Conservation (phyloP, 1,140 invertebrate species). For the Chrysomallon squamiferum region DNA sequence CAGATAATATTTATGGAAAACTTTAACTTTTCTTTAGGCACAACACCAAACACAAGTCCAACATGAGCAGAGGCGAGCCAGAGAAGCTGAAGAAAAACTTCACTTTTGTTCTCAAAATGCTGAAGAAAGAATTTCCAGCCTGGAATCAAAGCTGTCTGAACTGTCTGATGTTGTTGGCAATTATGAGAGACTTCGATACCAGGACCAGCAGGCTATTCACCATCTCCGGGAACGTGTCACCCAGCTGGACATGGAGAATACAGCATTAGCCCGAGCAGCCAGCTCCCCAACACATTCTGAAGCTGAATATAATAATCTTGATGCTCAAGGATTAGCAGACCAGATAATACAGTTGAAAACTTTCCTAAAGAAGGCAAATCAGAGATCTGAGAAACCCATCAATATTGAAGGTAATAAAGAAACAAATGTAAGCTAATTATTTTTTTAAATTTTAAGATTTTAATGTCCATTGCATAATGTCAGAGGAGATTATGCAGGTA, state of each 20-base stretch:
- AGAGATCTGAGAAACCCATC: conserved; percentile 60
- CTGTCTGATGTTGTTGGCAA: conserved; percentile 79
- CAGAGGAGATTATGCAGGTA: no score
- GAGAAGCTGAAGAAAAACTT: conserved; percentile 56
- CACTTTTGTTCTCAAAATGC: conserved; percentile 63
- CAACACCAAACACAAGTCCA: conserved; percentile 63
- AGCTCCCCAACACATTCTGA: conserved; percentile 17
- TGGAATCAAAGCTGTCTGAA: conserved; percentile 81
- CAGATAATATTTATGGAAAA: no score
- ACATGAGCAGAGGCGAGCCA: conserved; percentile 54
- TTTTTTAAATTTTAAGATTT: no score
- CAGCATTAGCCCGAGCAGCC: conserved; percentile 48
- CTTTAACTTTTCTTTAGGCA: no score
- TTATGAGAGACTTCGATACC: conserved; percentile 76
- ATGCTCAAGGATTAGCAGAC: conserved; percentile 56
- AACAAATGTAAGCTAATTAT: no score
- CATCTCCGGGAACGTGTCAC: conserved; percentile 70
- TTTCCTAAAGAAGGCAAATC: conserved; percentile 53
- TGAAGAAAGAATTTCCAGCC: conserved; percentile 77
- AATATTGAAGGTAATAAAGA: conserved; percentile 57
- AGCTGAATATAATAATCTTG: conserved; percentile 49
- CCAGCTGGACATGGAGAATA: conserved; percentile 63
- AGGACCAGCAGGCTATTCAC: conserved; percentile 78
- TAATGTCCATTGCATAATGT: no score
- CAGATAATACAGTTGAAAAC: conserved; percentile 57